Base-by-base conservation (phyloP, 2,888 invertebrate genomes). In the Oxyteleia sp. region DNA sequence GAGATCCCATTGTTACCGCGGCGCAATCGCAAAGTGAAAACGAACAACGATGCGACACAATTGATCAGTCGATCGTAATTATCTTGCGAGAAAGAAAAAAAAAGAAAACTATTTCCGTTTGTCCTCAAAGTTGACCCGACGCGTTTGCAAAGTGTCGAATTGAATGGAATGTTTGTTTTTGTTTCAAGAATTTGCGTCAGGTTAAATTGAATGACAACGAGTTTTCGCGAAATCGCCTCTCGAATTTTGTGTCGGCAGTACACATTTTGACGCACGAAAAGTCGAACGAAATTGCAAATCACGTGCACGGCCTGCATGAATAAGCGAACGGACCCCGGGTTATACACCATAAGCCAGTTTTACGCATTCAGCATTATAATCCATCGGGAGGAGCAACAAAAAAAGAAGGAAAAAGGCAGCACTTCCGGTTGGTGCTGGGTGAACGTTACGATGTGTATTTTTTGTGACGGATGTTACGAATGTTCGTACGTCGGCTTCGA, bases 341-440 rank as follows among this genome's bases (percentile, higher is more conserved):
- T 16, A 10, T 71, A 26, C 74, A 81, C 74, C 61, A 61, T 74
- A 74, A 72, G 63, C 29, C 49, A 59, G 59, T 71, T 71, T 64
- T 64, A 71, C 82, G 76, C 76, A 38, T 10, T 38, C 43, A 26
- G 76, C 76, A 82, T 82, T 53, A 71, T 35, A 82, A 82, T 76
- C 47, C 32, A 18, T 13, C n/a, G 16, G 43, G 64, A 41, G 64
- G 55, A 38, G 15, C n/a, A 20, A 76, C n/a, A 16, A 35, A 57
- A 41, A 57, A 49, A 38, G 15, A n/a, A 20, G 71, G 71, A 76
- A 82, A 81, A 74, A 43, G 75, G 41, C 59, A 41, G 59, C 29
- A 35, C 71, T 82, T 82, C 82, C 82, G 69, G 63, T 45, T 13
- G 26, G 26, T 26, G 61, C 10, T 53, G 55, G 59, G 15, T n/a